Conservation (phyloP, 2,113 vertebrate genomes). For the Dendropsophus ebraccatus region DNA sequence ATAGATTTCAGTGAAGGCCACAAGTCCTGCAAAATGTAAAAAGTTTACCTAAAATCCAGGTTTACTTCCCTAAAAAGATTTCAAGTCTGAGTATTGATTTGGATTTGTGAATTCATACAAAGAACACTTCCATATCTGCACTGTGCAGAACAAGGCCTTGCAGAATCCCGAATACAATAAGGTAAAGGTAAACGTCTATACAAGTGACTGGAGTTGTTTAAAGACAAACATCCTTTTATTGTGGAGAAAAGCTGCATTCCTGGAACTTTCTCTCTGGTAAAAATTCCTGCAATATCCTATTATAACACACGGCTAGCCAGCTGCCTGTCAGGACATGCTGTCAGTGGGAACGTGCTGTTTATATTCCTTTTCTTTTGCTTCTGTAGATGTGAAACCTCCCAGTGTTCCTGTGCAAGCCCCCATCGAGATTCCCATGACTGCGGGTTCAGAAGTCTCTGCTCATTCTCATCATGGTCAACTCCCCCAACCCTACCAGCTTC, state of each 20-base stretch:
- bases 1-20: no score
- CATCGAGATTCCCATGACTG: constrained; percentile 79
- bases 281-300: not conserved
- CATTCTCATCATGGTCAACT: constrained; percentile 72
- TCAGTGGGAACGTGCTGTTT: not conserved
- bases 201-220: not conserved
- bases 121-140: not conserved
- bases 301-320: not conserved
- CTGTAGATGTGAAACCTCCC: constrained; percentile 82
- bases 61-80: no score
- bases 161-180: not conserved
- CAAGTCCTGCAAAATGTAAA: no score
- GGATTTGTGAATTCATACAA: not conserved
- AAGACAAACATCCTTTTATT: constrained; percentile 13
- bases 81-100: no score
- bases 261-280: not conserved
- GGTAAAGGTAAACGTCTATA: not conserved
- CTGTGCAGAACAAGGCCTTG: not conserved
- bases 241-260: not conserved
- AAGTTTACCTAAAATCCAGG: no score
- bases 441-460: constrained; percentile 69
- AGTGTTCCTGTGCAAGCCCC: constrained; percentile 77
- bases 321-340: constrained; percentile 16
- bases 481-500: constrained; percentile 91
- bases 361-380: not conserved